A percentile compares a stretch with the other conserved stretches of the same genome.
These are phyloP conservation scores for Lycorma delicatula DNA, from an alignment of 1,140 invertebrate genomes.

Conservation along the genomic window DNA sequence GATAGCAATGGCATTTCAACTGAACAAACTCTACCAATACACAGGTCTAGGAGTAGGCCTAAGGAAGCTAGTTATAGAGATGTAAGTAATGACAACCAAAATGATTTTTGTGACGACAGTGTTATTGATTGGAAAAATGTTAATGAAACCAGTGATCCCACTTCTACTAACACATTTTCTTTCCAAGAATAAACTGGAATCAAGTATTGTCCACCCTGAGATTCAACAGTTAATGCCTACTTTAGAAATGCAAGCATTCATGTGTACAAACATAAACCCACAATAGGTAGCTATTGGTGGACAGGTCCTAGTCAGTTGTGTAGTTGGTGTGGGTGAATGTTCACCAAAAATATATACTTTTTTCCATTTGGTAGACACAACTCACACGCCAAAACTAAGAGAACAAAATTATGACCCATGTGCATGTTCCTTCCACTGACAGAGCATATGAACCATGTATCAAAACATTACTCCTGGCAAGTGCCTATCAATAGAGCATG, in stretches of 20 bases:
- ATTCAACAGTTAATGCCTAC: not conserved
- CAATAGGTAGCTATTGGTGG: not conserved
- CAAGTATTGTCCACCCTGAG: not conserved
- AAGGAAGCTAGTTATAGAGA: not conserved
- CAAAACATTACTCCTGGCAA: constrained; percentile 2
- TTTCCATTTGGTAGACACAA: constrained; percentile 13
- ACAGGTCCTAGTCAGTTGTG: not conserved
- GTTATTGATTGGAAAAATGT: not conserved
- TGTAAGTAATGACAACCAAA: too few species aligned
- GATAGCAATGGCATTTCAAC: too few species aligned
- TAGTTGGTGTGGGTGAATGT: constrained; percentile 11
- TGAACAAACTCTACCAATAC: too few species aligned
- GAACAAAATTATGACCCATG: constrained; percentile 9
- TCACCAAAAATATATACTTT: constrained; percentile 12
- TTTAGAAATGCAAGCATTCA: not conserved
- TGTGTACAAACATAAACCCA: not conserved
- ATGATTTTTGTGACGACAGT: not conserved
- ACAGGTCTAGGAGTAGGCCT: constrained; percentile 6
- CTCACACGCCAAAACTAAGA: not conserved
- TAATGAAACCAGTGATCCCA: not conserved
- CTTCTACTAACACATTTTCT: not conserved
- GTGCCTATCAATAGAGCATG: constrained; percentile 13
- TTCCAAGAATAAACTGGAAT: not conserved
- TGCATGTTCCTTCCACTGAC: constrained; percentile 3
- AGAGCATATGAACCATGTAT: constrained; percentile 4